Percentiles rank a stretch among this genome's conserved stretches.
Conservation (phyloP, 2,888 invertebrate species). For the Anoncus sp. region DNA sequence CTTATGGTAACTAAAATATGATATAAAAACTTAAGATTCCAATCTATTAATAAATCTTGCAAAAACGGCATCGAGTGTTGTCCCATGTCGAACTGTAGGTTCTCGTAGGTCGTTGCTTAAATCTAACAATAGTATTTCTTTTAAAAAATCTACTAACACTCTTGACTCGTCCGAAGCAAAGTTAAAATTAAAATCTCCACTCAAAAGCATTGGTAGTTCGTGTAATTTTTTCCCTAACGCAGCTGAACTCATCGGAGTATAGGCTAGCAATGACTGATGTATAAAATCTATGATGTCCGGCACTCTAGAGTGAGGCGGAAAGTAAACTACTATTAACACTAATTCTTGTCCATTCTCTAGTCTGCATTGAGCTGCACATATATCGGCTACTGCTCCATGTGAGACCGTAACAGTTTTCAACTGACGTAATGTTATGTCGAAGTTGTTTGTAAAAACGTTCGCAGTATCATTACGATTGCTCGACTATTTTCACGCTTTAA, state of each 20-base stretch:
- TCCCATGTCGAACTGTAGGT: slow-evolving; percentile 8
- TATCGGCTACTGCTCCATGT: slow-evolving; percentile 40
- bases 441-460: not conserved
- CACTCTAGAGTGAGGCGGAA: slow-evolving; percentile 34
- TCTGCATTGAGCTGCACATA: slow-evolving; percentile 39
- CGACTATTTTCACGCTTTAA: slow-evolving; percentile 2
- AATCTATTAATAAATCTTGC: slow-evolving; percentile 11
- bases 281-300: slow-evolving; percentile 37
- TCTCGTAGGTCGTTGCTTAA: slow-evolving; percentile 1
- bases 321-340: slow-evolving; percentile 48
- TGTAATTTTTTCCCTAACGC: slow-evolving; percentile 5
- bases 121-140: slow-evolving; percentile 2
- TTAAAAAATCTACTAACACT: not conserved
- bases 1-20: slow-evolving; percentile 26
- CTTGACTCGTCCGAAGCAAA: slow-evolving; percentile 14
- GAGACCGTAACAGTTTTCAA: not conserved
- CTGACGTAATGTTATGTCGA: slow-evolving; percentile 1
- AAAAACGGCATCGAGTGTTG: slow-evolving; percentile 25
- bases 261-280: slow-evolving; percentile 7
- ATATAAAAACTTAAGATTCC: slow-evolving; percentile 3
- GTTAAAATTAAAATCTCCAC: slow-evolving; percentile 12
- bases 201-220: slow-evolving; percentile 3
- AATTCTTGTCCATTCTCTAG: slow-evolving; percentile 37
- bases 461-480: slow-evolving; percentile 8
- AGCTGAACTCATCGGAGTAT: not conserved